Evolutionary conservation across 2,113 vertebrate species (phyloP).

Genomic region (Varanus komodoensis): DNA sequence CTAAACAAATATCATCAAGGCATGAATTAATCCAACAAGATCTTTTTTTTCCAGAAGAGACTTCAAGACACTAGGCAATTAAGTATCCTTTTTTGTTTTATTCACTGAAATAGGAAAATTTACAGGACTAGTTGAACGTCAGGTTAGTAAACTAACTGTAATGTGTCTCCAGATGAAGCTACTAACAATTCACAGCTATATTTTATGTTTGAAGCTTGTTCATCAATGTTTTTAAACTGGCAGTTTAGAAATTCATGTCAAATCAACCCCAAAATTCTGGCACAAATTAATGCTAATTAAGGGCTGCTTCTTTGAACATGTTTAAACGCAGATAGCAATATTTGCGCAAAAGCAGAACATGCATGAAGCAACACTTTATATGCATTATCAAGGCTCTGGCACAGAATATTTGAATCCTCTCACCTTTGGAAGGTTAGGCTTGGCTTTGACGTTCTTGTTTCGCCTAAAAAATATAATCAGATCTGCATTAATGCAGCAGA

Average conservation of each 20-base stretch:
- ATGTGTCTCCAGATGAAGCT: not conserved
- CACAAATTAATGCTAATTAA: not conserved
- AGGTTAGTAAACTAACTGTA: not conserved
- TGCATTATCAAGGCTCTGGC: not conserved
- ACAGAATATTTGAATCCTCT: constrained; percentile 20
- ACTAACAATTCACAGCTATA: not conserved
- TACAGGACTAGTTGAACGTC: not conserved
- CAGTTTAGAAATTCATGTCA: not conserved
- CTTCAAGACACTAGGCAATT: not conserved
- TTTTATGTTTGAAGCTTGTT: not conserved
- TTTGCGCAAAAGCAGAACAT: not conserved
- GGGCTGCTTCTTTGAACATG: not conserved
- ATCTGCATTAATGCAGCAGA: not conserved
- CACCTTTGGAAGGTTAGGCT: constrained; percentile 94
- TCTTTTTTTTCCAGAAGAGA: not conserved
- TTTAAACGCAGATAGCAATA: not conserved
- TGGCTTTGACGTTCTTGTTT: constrained; percentile 93
- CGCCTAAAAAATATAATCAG: constrained; percentile 81
- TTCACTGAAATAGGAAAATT: not conserved
- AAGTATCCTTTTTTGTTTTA: not conserved
- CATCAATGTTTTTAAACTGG: not conserved
- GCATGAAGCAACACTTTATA: not conserved
- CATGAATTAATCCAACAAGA: not conserved
- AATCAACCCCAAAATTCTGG: not conserved
- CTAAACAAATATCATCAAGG: not conserved